Evolutionary conservation across 1,140 invertebrate species (phyloP), one percentile per base, ranked within the genome.

Genomic region (Homarus americanus): DNA sequence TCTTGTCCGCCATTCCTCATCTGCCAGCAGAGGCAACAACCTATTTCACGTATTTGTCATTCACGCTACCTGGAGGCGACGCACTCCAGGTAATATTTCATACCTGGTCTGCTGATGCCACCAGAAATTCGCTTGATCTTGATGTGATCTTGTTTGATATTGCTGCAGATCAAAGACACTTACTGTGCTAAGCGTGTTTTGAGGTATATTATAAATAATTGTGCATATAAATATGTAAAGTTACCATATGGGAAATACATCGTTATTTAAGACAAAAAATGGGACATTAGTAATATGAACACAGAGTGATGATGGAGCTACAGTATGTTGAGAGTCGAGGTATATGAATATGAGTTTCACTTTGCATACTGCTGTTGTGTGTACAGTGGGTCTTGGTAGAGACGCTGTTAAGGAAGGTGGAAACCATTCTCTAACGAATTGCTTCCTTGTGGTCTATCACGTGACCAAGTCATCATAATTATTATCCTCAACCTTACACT

Each of bases 141-240:
- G 0, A 69, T 32, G 63, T 69, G 63, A 32, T 69, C 28, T 69
- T 32, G n/a, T 32, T 69, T 69, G n/a, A 69, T 69, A 69, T 69
- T 69, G 63, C 63, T 69, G 24, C 63, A 69, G 63, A 69, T 69
- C 63, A 28, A 69, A 69, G 63, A 69, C 63, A 69, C 63, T 69
- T 69, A 69, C 63, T 69, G 17, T 69, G 63, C n/a, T 69, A 69
- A 69, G 63, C 63, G 63, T 69, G 63, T 69, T 69, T 69, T 69
- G 63, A 69, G 63, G 63, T 69, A 69, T 69, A 69, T 69, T 69
- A 69, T 69, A 69, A 69, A 32, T 69, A 69, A 69, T 32, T 69
- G 63, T 69, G 63, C 63, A 69, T 69, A 69, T 69, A 69, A 69
- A 32, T 63, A 24, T 63, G 12, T 20, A 20, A 32, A 32, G 63